Evolutionary conservation across 1,140 invertebrate genomes (phyloP).

Genomic region (Drosophila fuyamai): DNA sequence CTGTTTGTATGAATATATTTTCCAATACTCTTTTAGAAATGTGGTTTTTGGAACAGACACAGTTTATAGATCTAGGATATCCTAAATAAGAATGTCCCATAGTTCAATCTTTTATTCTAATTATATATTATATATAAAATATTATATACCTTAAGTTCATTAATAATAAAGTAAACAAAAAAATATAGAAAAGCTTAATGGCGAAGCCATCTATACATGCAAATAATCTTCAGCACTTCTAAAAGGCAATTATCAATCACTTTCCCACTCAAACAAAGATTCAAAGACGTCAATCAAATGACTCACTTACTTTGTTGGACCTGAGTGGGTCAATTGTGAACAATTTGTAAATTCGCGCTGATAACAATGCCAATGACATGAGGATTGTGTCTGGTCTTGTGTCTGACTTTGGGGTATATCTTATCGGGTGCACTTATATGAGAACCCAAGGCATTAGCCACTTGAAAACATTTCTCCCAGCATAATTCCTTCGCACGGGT

Average conservation of each 20-base stretch:
- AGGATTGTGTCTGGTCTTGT: slow-evolving; percentile 26
- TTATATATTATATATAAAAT: too few species aligned
- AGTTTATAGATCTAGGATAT: too few species aligned
- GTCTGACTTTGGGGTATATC: slow-evolving; percentile 32
- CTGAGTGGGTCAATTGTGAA: slow-evolving; percentile 41
- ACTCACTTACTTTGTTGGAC: slow-evolving; percentile 22
- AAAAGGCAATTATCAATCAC: not conserved
- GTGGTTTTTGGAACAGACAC: too few species aligned
- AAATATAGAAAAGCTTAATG: not conserved
- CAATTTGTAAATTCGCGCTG: slow-evolving; percentile 39
- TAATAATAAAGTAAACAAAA: too few species aligned
- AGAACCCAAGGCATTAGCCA: not conserved
- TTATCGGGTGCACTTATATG: slow-evolving; percentile 23
- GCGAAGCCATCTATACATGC: not conserved
- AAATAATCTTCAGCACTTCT: not conserved
- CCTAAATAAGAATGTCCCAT: too few species aligned
- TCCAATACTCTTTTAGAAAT: too few species aligned
- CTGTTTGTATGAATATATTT: too few species aligned
- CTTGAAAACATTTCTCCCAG: slow-evolving; percentile 12
- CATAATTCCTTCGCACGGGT: slow-evolving; percentile 21
- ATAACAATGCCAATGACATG: slow-evolving; percentile 41
- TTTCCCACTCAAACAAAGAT: slow-evolving; percentile 12
- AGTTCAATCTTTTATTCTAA: too few species aligned
- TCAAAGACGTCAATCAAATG: slow-evolving; percentile 10
- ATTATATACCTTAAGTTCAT: too few species aligned